Evolutionary conservation across 2,113 vertebrate species (phyloP).

Genomic region (Oreotragus oreotragus): DNA sequence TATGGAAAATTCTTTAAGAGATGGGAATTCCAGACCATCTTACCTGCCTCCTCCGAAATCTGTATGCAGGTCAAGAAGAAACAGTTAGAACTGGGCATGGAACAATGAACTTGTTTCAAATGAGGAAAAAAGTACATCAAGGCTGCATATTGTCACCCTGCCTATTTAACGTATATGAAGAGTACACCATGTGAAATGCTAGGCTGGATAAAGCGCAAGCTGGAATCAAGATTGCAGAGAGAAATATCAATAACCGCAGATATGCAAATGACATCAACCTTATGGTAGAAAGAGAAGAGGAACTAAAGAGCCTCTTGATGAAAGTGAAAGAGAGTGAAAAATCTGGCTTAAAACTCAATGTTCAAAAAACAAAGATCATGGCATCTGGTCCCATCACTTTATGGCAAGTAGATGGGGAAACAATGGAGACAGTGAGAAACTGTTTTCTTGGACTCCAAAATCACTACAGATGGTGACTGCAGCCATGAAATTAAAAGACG

Average conservation of each 20-base stretch:
- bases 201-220: not conserved
- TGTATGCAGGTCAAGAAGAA: not conserved
- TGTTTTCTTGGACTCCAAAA: not conserved
- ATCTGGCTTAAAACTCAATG: not conserved
- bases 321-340: not conserved
- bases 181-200: not conserved
- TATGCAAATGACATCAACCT: not conserved
- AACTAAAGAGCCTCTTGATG: not conserved
- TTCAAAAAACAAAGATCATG: not conserved
- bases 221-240: not conserved
- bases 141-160: not conserved
- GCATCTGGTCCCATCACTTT: not conserved
- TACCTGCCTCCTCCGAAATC: not conserved
- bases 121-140: not conserved
- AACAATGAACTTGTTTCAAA: not conserved
- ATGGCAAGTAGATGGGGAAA: not conserved
- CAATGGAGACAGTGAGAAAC: not conserved
- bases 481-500: not conserved
- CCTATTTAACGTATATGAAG: not conserved
- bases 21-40: not conserved
- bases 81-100: not conserved
- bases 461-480: not conserved
- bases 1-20: not conserved
- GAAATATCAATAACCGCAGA: not conserved
- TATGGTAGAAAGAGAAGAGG: not conserved